A percentile compares a stretch with the other conserved stretches of the same genome.
phyloP scores from a whole-genome alignment of 2,113 vertebrate species.

The Fulmarus glacialis region DNA sequence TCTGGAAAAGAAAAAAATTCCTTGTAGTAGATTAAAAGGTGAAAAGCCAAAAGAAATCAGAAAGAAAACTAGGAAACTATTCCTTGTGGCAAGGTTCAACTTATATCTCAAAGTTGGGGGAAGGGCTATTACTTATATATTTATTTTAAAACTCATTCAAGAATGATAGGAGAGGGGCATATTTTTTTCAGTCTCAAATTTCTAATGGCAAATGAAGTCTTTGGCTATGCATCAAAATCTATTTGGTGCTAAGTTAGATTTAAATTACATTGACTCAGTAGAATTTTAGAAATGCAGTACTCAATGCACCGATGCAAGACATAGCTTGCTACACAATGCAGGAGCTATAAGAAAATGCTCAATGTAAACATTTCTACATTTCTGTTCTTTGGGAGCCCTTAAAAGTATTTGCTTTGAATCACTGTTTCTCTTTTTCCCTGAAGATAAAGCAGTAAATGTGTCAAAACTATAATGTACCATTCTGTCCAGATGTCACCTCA shows the following conservation, averaged over 20 bases:
- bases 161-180: background rate
- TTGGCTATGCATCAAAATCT: background rate
- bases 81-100: background rate
- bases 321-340: background rate
- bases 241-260: background rate
- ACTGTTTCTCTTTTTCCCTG: background rate
- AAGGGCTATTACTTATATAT: background rate
- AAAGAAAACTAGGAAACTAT: background rate
- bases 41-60: conserved; percentile 46
- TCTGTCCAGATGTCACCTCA: background rate
- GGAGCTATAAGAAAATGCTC: background rate
- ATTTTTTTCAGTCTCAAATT: background rate
- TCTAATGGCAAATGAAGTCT: background rate
- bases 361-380: background rate
- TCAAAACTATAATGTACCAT: background rate
- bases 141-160: background rate
- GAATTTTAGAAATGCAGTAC: background rate
- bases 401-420: background rate
- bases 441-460: background rate
- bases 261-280: background rate
- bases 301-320: background rate
- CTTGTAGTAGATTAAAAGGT: conserved; percentile 37
- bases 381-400: background rate
- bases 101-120: background rate
- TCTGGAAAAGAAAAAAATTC: conserved; percentile 50